Base-by-base conservation (phyloP, 2,888 invertebrate genomes). In the Baronia brevicornis region DNA sequence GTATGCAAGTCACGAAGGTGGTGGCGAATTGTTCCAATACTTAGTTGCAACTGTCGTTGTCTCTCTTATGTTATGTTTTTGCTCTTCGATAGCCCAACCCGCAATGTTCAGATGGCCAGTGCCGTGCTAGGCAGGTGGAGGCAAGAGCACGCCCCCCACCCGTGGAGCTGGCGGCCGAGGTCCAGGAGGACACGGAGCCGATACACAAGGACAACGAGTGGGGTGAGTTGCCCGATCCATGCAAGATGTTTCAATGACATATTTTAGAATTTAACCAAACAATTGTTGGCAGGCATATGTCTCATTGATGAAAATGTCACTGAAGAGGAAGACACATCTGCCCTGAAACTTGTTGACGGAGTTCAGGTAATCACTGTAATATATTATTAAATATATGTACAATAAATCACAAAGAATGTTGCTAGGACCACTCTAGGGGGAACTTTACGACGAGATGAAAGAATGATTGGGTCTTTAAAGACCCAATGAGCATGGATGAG, bases 161-260 rank as follows among this genome's bases (percentile, higher is more conserved):
- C 11, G 88, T 88, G 28, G 79, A 86, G 25, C 64, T 85, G 9
- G 78, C 75, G 30, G 82, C 79, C 1, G 85, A 82, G 37, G 84
- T 84, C 6, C 77, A 78, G 2, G 87, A 87, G 47, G 86, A 88
- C 47, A 58, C 77, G 5, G 68, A 72, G 24, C 88, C 93, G 3
- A 48, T 94, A 5, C 97, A 97, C 64, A 93, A 93, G 43, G 93
- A 93, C 22, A 98, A 98, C 68, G 91, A 95, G 29, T 98, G 95
- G 94, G 96, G 96, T 86, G 86, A 85, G 46, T 15, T 28, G 12
- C 8, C 5, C 2, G 1, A 4, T 9, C 12, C 3, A 2, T 10
- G 5, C 13, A 13, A 4, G 8, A 3, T 12, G 3, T 18, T 10
- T 11, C 3, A 4, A 9, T 5, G 6, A 10, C 5, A 21, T 7